Evolutionary conservation across 2,797 vertebrate species (phyloP).

Genomic region (Leptatherina wallacei): DNA sequence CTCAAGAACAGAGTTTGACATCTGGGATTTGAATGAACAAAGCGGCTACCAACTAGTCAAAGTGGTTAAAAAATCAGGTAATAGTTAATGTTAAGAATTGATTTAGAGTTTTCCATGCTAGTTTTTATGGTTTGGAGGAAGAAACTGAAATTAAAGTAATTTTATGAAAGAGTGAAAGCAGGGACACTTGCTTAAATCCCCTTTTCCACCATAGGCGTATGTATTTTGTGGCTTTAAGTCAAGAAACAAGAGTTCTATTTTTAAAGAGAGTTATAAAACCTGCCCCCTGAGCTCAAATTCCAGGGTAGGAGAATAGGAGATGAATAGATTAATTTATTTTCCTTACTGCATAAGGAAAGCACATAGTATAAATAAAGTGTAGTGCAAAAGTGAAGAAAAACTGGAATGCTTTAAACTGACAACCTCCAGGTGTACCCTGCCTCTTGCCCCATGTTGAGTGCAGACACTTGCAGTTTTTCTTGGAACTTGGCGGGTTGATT

Average conservation of each 20-base stretch:
- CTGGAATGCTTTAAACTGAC: neutral
- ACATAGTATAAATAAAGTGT: neutral
- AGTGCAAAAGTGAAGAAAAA: neutral
- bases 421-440: neutral
- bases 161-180: neutral
- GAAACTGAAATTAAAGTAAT: neutral
- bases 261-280: constrained; percentile 24
- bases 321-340: constrained; percentile 12
- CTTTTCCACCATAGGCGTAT: too few relatives aligned
- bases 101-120: too few relatives aligned
- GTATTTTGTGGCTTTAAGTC: neutral
- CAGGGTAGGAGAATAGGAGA: constrained; percentile 13
- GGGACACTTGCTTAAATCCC: too few relatives aligned
- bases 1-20: neutral
- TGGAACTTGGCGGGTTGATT: neutral
- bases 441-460: neutral
- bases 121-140: neutral
- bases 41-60: neutral
- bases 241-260: constrained; percentile 15
- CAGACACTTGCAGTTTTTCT: neutral
- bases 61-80: neutral
- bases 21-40: neutral
- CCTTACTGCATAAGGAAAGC: neutral
- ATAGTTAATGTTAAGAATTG: too few relatives aligned
- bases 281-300: constrained; percentile 1